A percentile compares a stretch with the other conserved stretches of the same genome.
Conservation (phyloP, 2,113 vertebrate species). For the Laterallus jamaicensis region DNA sequence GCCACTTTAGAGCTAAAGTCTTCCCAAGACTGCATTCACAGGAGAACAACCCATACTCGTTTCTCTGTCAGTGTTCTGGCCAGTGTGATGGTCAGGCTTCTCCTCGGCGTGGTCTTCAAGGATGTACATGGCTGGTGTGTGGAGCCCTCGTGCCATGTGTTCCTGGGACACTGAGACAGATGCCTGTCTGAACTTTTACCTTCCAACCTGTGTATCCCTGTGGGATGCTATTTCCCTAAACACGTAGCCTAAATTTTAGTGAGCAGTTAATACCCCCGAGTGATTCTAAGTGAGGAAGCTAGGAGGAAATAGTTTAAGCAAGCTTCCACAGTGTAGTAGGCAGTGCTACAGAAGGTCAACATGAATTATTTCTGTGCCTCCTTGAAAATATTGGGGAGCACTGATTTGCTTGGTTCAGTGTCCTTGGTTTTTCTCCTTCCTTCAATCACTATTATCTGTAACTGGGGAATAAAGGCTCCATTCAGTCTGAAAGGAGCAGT, state of each 20-base stretch:
- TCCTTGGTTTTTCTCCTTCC: constrained; percentile 28
- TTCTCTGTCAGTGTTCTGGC: background rate
- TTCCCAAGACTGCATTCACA: background rate
- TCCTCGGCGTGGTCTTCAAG: background rate
- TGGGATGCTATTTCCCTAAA: background rate
- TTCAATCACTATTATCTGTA: background rate
- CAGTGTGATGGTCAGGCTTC: background rate
- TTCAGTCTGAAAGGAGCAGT: background rate
- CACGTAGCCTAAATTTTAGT: background rate
- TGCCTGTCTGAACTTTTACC: background rate
- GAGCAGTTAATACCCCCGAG: background rate
- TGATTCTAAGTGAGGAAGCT: background rate
- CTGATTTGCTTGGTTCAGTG: background rate
- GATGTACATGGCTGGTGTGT: rapidly evolving
- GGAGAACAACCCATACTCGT: background rate
- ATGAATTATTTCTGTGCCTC: background rate
- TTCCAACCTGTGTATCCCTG: background rate
- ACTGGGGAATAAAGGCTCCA: background rate
- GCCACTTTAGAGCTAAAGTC: background rate
- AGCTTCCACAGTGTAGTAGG: background rate
- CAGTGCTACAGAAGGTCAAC: background rate
- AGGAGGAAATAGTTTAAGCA: background rate
- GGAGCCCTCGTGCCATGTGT: background rate
- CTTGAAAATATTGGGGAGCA: background rate
- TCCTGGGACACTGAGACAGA: background rate